phyloP scores from a whole-genome alignment of 2,888 invertebrate species.

The Oxytorus armatus region DNA sequence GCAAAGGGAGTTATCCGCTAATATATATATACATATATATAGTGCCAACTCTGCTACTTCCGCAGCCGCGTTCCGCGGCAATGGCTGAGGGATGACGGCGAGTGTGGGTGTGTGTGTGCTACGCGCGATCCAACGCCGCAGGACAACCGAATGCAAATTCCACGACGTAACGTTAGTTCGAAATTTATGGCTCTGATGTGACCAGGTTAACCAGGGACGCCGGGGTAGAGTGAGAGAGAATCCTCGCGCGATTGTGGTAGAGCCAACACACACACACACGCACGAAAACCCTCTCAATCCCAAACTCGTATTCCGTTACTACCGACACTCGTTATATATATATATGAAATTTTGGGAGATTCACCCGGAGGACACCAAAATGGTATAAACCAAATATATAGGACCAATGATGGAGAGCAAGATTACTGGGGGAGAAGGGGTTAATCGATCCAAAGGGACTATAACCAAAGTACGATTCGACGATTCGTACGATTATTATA shows the following conservation, averaged over 20 bases:
- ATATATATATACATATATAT: too few relatives aligned
- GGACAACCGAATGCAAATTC: conserved; percentile 67
- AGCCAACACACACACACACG: too few relatives aligned
- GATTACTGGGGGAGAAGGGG: too few relatives aligned
- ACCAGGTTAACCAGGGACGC: conserved; percentile 56
- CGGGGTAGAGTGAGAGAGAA: conserved; percentile 31
- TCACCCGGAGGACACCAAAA: conserved; percentile 21
- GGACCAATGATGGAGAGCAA: not conserved
- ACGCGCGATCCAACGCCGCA: conserved; percentile 28
- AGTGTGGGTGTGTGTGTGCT: conserved; percentile 13
- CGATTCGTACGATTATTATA: too few relatives aligned
- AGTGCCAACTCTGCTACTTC: conserved; percentile 47
- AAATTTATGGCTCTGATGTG: conserved; percentile 67
- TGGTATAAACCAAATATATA: conserved; percentile 21
- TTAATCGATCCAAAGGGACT: not conserved
- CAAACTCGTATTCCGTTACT: conserved; percentile 9
- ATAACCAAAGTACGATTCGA: not conserved
- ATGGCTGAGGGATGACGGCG: conserved; percentile 25
- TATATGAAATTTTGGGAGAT: conserved; percentile 17
- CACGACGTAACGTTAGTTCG: conserved; percentile 50
- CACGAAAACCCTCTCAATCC: conserved; percentile 32
- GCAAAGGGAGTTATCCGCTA: not conserved
- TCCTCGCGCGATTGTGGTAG: conserved; percentile 10
- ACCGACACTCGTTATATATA: conserved; percentile 1
- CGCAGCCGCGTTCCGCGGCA: conserved; percentile 49